Base-by-base conservation (phyloP, 2,797 vertebrate species). In the Coilia nasus region DNA sequence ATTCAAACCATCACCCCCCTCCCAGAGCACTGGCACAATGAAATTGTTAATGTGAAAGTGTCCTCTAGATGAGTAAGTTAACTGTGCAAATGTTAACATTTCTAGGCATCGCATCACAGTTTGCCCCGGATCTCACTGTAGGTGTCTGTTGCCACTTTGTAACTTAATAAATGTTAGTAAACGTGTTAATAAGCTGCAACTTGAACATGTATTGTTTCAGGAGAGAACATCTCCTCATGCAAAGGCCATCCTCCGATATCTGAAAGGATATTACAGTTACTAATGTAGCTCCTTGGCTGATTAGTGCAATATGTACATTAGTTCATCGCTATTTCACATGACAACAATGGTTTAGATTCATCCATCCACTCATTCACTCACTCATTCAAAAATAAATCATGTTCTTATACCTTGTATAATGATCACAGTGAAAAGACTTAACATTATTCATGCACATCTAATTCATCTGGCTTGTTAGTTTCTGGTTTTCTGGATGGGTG, bases 211-310 rank as follows among this genome's bases (percentile, higher is more conserved):
- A 71, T 71, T 14, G 28, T 71, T 71, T 35, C 28, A 31, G 28
- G 25, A 31, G 64, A 11, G 31, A 71, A 71, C 28, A 71, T 71
- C 64, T 25, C 31, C 64, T 35, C 31, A 71, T 15, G 14, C 28
- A 31, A 71, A 71, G 64, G 14, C 64, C 28, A 71, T 71, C 64
- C 64, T 71, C 28, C 31, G 64, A 71, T 25, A 71, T 71, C 64
- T 15, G 28, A 35, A 14, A 71, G 64, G 64, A 71, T 71, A 14
- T 71, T 31, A 31, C 28, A 71, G 64, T 71, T 71, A 31, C 1
- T 28, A 17, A 71, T 31, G 25, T 35, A 31, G 60, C n/a, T 12
- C 23, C 60, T 64, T 25, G 10, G 28, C 28, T 71, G 1, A 71
- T 4, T 71, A 35, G 28, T 35, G 60, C n/a, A 35, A 15, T 35